Evolutionary conservation across 2,113 vertebrate genomes (phyloP).

Genomic region (Dipodomys merriami): DNA sequence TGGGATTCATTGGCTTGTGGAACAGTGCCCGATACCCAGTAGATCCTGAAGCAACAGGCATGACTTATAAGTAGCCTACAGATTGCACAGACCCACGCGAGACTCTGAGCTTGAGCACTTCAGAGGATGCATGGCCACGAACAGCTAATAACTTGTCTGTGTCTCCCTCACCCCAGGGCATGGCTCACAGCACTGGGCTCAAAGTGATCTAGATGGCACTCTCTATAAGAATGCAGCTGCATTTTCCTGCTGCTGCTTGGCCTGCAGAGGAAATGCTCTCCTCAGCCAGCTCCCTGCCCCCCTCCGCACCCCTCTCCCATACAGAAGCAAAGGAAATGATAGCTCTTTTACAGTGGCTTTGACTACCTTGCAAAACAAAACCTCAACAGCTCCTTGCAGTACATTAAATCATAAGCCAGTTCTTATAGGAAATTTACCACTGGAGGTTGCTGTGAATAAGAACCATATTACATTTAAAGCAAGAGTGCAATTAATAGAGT

Average conservation of each 20-base stretch:
- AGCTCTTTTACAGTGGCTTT: background rate
- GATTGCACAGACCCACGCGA: too few species aligned
- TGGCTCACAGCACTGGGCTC: accelerated
- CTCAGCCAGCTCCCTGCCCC: background rate
- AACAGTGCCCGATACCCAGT: background rate
- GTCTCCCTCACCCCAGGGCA: background rate
- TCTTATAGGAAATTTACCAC: conserved; percentile 49
- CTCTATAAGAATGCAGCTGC: accelerated
- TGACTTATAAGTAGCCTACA: background rate
- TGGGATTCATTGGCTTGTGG: background rate
- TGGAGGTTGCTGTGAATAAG: conserved; percentile 57
- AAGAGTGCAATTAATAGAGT: conserved; percentile 59
- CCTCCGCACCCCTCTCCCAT: background rate
- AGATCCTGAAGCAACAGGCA: background rate
- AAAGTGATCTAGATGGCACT: accelerated
- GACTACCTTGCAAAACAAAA: conserved; percentile 41
- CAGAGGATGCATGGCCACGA: background rate
- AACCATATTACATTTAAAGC: conserved; percentile 65
- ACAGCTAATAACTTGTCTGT: background rate
- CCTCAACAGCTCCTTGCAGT: background rate
- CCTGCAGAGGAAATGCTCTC: background rate
- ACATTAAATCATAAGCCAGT: background rate
- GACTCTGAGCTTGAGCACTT: accelerated
- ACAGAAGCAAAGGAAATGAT: background rate
- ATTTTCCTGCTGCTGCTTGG: background rate